phyloP scores from a whole-genome alignment of 2,113 vertebrate genomes.

The Silurus meridionalis region DNA sequence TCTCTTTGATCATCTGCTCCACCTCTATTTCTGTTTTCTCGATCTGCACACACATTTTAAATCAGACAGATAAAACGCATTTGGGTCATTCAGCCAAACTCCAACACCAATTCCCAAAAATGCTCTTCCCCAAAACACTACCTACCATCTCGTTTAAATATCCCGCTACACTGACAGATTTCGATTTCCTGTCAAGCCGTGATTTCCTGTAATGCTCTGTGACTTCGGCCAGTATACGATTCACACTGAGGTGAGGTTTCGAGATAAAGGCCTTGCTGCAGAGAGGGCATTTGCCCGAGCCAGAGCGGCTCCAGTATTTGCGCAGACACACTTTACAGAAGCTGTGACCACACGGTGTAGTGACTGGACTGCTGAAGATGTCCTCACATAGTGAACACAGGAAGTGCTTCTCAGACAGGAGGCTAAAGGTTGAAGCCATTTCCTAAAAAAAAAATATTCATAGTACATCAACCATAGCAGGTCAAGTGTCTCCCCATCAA shows the following conservation, averaged over 20 bases:
- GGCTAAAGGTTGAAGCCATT: constrained; percentile 68
- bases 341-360: constrained; percentile 74
- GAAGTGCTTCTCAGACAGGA: constrained; percentile 70
- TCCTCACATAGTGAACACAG: constrained; percentile 70
- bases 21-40: constrained; percentile 64
- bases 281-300: constrained; percentile 67
- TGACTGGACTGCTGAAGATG: constrained; percentile 71
- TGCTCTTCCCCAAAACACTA: not conserved
- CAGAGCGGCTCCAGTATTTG: constrained; percentile 66
- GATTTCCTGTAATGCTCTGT: constrained; percentile 68
- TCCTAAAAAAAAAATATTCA: constrained; percentile 40
- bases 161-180: constrained; percentile 43
- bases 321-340: constrained; percentile 73
- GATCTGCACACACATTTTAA: not conserved
- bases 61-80: not conserved
- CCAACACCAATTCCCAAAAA: not conserved
- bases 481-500: not conserved
- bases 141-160: constrained; percentile 47
- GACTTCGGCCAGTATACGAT: constrained; percentile 68
- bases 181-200: constrained; percentile 40
- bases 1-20: constrained; percentile 70
- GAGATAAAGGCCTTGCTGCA: constrained; percentile 64
- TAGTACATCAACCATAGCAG: not conserved
- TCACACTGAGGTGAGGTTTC: constrained; percentile 69
- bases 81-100: not conserved